Base-by-base conservation (phyloP, 2,113 vertebrate species). In the Brevimyrus niger region DNA sequence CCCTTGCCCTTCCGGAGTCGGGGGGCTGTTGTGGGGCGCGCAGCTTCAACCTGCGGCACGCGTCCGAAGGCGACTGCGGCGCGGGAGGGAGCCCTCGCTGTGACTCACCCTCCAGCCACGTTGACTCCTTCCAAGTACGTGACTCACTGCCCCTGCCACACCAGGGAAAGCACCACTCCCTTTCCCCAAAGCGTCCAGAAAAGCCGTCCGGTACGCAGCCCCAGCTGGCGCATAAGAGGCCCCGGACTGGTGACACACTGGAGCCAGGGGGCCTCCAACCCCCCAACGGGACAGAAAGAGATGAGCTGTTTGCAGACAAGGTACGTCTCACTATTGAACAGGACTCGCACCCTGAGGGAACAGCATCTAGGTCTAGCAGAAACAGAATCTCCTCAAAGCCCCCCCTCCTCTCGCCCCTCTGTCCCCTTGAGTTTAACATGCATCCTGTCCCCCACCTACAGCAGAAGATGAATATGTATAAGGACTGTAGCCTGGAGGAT, bases 1-100 rank as follows among this genome's bases (percentile, higher is more conserved):
- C 44, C 47, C n/a, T 88, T 90, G 90, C 73, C 88, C 69, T 38
- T 76, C 69, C 69, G 6, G 69, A 76, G 35, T 38, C 69, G 2
- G 27, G 11, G 31, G 69, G 15, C 69, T 19, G 35, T 1, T 0
- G 15, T 42, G 73, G 35, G 4, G 35, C 73, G 3, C 13, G 3
- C 15, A 3, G 3, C 73, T 42, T 80, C 35, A 42, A 7, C 73
- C 35, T 1, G 7, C 35, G 35, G 35, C 35, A 76, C 17, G 3
- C 35, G 15, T 76, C 31, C 35, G 35, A 42, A 19, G 35, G 35
- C 73, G 2, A 17, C 73, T 42, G 73, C 35, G 13, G 19, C 2
- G 73, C 13, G 5, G 73, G 42, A 19, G 15, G 73, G 73, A 17
- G 73, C 35, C 35, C 73, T 80, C 35, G 15, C 73, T 80, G 73